Conservation (phyloP, 1,140 invertebrate species). For the Bombus pyrosoma region DNA sequence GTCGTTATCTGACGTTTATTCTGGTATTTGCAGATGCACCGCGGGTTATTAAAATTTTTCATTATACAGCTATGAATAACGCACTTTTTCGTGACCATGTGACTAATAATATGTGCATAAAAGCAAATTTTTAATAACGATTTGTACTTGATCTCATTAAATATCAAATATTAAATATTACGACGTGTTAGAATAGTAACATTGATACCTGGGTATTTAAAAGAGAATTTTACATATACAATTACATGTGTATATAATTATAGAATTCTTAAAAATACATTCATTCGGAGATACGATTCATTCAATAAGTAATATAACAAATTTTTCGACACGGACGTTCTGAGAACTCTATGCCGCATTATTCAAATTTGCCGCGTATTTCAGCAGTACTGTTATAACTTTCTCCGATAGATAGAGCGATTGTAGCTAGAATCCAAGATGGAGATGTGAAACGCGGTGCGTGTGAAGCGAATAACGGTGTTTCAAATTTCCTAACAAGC, state of each 20-base stretch:
- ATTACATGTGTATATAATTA: neutral
- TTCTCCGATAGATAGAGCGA: neutral
- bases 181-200: neutral
- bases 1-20: neutral
- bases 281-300: neutral
- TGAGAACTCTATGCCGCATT: no score
- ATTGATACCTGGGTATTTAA: neutral
- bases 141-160: neutral
- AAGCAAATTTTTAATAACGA: neutral
- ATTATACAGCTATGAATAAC: neutral
- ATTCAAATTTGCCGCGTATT: neutral
- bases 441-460: neutral
- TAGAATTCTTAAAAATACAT: neutral
- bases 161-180: neutral
- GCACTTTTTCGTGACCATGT: neutral
- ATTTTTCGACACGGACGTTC: no score
- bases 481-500: neutral
- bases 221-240: no score
- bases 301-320: no score
- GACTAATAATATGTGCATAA: neutral
- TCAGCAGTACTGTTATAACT: neutral
- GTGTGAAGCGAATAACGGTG: neutral
- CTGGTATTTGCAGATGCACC: neutral
- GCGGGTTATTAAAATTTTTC: neutral
- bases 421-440: neutral